Percentiles rank a stretch among this genome's conserved stretches.
Evolutionary conservation across 2,888 invertebrate species (phyloP).

Genomic region (Acanthosoma haemorrhoidale): DNA sequence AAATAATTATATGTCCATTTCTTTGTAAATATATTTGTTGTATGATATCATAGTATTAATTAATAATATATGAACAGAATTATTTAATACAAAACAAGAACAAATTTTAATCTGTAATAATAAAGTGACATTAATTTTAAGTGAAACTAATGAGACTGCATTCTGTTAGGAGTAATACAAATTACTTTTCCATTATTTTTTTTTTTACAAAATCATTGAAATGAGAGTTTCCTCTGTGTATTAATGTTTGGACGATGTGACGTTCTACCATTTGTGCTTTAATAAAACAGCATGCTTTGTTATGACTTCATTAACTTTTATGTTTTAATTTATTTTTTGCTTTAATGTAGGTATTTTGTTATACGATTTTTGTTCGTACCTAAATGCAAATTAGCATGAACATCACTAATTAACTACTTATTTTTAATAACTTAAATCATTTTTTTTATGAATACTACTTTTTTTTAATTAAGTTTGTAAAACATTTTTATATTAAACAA

Average conservation of each 20-base stretch:
- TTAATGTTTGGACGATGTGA: not conserved
- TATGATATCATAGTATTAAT: too few relatives aligned
- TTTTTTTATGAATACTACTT: not conserved
- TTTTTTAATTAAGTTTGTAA: not conserved
- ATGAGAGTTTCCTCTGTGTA: not conserved
- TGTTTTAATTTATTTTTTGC: not conserved
- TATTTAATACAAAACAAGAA: too few relatives aligned
- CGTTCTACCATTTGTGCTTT: not conserved
- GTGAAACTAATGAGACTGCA: slow-evolving; percentile 12
- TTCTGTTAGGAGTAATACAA: not conserved
- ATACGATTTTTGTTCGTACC: not conserved
- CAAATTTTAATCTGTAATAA: too few relatives aligned
- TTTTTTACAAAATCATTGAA: not conserved
- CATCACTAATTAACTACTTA: not conserved
- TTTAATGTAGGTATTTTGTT: not conserved
- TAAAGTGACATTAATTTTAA: too few relatives aligned
- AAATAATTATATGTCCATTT: too few relatives aligned
- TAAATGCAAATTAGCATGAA: not conserved
- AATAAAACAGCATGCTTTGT: not conserved
- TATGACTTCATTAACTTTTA: not conserved
- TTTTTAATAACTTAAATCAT: not conserved
- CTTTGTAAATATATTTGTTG: too few relatives aligned
- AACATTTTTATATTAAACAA: not conserved
- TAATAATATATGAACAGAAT: too few relatives aligned
- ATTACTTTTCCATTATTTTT: not conserved